phyloP scores from a whole-genome alignment of 2,888 invertebrate genomes.

The Tholera decimalis region DNA sequence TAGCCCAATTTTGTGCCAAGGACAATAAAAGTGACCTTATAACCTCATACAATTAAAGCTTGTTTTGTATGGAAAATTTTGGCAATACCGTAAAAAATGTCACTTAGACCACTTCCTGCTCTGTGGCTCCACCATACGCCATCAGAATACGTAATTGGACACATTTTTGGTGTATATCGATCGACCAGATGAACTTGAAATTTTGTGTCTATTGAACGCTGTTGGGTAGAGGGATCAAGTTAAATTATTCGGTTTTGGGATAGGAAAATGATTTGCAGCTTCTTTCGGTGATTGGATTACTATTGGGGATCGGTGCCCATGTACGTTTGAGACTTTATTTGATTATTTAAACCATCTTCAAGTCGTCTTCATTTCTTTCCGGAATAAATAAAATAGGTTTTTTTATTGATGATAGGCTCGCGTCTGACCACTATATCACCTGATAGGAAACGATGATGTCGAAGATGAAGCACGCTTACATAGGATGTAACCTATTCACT shows the following conservation, averaged over 20 bases:
- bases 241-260: not conserved
- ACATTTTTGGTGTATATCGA: slow-evolving; percentile 53
- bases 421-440: no score
- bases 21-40: no score
- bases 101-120: not conserved
- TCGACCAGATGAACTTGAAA: slow-evolving; percentile 32
- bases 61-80: not conserved
- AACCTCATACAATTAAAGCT: no score
- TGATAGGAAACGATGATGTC: no score
- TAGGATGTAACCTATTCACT: no score
- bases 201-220: not conserved
- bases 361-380: not conserved
- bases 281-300: slow-evolving; percentile 47
- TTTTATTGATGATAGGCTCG: no score
- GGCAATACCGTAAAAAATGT: not conserved
- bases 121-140: slow-evolving; percentile 27
- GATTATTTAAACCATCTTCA: not conserved
- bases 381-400: not conserved
- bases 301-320: slow-evolving; percentile 24
- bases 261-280: slow-evolving; percentile 53
- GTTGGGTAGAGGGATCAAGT: not conserved
- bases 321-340: slow-evolving; percentile 1
- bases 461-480: no score
- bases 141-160: slow-evolving; percentile 59
- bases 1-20: no score